A percentile compares a stretch with the other conserved stretches of the same genome.
These are phyloP conservation scores for Muscina levida DNA, from an alignment of 2,888 invertebrate species.

Conservation along the genomic window DNA sequence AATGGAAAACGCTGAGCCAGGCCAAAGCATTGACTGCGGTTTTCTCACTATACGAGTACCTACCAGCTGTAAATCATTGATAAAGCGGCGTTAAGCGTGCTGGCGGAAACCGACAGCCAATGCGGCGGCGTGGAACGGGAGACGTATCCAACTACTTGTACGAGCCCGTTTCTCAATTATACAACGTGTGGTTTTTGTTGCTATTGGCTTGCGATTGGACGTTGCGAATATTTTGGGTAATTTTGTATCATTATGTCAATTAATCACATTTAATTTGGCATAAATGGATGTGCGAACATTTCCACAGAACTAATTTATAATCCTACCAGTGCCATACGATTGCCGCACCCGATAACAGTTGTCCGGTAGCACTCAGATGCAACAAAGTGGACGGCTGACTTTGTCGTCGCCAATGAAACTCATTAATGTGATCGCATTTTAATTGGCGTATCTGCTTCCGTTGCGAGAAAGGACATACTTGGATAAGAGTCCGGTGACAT, in stretches of 20 bases:
- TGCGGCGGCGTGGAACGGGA: slow-evolving; percentile 13
- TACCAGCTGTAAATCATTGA: slow-evolving; percentile 69
- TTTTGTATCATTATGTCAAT: slow-evolving; percentile 70
- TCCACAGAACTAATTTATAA: slow-evolving; percentile 67
- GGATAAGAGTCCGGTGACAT: too few species aligned
- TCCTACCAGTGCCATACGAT: slow-evolving; percentile 39
- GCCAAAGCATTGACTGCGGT: neutral
- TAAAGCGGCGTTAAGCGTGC: slow-evolving; percentile 67
- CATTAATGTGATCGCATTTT: slow-evolving; percentile 33
- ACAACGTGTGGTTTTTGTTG: slow-evolving; percentile 22
- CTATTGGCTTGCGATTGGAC: slow-evolving; percentile 50
- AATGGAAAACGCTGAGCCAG: slow-evolving; percentile 37
- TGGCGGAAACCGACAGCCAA: slow-evolving; percentile 64
- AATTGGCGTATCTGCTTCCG: slow-evolving; percentile 23
- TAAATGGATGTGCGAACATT: slow-evolving; percentile 68
- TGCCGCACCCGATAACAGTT: slow-evolving; percentile 36
- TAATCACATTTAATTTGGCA: slow-evolving; percentile 69
- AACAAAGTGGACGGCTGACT: slow-evolving; percentile 39
- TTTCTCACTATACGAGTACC: slow-evolving; percentile 2
- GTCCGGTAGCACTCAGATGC: slow-evolving; percentile 15
- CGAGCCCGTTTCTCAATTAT: slow-evolving; percentile 53
- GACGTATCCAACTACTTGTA: slow-evolving; percentile 28
- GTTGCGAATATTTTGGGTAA: slow-evolving; percentile 68
- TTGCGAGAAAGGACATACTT: neutral
- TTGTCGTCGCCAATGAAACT: slow-evolving; percentile 41